Evolutionary conservation across 2,113 vertebrate genomes (phyloP), one percentile per base, ranked within the genome.

Genomic region (Rhinolophus ferrumequinum): DNA sequence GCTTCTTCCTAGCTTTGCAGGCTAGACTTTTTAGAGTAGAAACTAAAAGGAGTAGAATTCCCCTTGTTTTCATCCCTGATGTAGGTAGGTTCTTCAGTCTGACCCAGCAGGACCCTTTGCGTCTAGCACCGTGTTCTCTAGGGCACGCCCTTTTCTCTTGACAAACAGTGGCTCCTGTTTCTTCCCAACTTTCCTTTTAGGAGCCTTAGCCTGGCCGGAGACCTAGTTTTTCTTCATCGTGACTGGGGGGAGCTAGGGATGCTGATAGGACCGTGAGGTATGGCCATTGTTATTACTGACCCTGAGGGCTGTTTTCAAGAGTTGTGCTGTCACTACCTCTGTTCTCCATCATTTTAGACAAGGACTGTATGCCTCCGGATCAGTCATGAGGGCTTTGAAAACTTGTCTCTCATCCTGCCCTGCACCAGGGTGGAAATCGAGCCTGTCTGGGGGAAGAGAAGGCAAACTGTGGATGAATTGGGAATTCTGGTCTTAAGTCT

Each of bases 301-400:
- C 58, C 33, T 73, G 28, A 54, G n/a, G 14, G 79, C 56, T 88
- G 2, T 94, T 90, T 96, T 85, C 60, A 92, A 50, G 58, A 81
- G 54, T 75, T 26, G 75, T 88, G 24, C 18, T 96, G 6, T 92
- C 47, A 41, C 22, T 67, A 4, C 44, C 18, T 93, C 84, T 92
- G 22, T 58, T 97, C 58, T 66, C 13, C 16, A 52, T 95, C 52
- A 66, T 83, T 97, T 91, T 72, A 75, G 70, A 87, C 76, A 79
- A 89, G 62, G 26, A 19, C 22, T 56, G 1, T 38, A 50, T 89
- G 4, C 62, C 54, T 88, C 66, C 83, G 47, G 44, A 22, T 89
- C 75, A 22, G 72, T 84, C 30, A 21, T 28, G 8, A 79, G 44
- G 35, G 28, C 91, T 81, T 87, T 21, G 80, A 83, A 60, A 80